Base-by-base conservation (phyloP, 2,888 invertebrate genomes). In the Caenorhabditis doughertyi region DNA sequence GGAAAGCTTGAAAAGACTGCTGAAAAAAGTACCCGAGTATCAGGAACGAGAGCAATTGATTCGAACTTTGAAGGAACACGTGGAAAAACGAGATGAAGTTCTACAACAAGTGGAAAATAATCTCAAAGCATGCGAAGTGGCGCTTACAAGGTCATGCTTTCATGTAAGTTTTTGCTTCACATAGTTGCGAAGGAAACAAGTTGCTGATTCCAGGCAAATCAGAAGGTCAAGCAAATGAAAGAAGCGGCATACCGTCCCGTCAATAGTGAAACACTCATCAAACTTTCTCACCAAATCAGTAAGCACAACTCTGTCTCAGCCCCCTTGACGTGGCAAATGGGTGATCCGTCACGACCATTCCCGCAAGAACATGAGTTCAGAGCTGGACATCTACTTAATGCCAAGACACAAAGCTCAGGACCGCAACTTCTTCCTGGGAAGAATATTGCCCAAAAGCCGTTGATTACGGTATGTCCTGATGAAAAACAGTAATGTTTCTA, bases 291-390 rank as follows among this genome's bases (percentile, higher is more conserved):
- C 49, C 89, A 86, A 64, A 90, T 90, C 73, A 88, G 88, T 67
- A 86, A 85, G 55, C 84, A 79, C 53, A 88, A 87, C 71, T 89
- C 90, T 18, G 88, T 90, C 0, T 88, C 89, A 5, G 85, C 89
- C 7, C 90, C 90, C 1, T 64, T 87, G 35, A 86, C 81, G 32
- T 90, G 90, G 90, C 87, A 87, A 62, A 71, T 55, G 44, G 90
- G 90, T 21, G 90, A 91, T 82, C 88, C 89, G 7, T 84, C 84
- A 8, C 70, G 90, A n/a, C 90, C 90, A 25, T 90, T 88, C 64
- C 90, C 90, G 13, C 91, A 88, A n/a, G 90, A 90, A 65, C 80
- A 84, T n/a, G 89, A 90, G 60, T 90, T 90, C 70, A 67, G 87
- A 49, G 56, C 56, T 23, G 84, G 83, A n/a, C 76, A 64, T 13